These are phyloP conservation scores for Leptinotarsa undecemlineata DNA, from an alignment of 1,140 invertebrate genomes.

Conservation along the genomic window DNA sequence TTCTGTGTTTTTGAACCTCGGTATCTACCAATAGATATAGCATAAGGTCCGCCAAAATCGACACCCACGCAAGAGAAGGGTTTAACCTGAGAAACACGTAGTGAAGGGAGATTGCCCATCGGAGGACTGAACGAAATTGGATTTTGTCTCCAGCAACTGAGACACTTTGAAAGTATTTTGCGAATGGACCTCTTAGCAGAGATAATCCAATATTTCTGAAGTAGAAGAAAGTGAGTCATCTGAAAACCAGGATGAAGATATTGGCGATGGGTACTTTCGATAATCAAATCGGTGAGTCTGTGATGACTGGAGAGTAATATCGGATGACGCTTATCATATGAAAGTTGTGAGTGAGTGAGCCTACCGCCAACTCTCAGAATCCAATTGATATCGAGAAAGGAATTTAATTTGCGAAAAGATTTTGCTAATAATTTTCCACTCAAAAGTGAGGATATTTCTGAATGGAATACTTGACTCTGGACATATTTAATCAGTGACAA, in stretches of 20 bases:
- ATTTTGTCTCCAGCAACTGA: conserved; percentile 23
- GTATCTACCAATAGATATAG: conserved; percentile 25
- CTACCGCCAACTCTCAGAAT: conserved; percentile 15
- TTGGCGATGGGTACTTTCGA: conserved; percentile 24
- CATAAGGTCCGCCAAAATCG: conserved; percentile 13
- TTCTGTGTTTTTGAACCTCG: conserved; percentile 39
- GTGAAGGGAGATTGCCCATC: conserved; percentile 36
- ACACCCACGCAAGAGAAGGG: conserved; percentile 10
- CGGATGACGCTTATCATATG: conserved; percentile 18
- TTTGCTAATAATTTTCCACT: neutral
- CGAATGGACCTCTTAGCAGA: conserved; percentile 9
- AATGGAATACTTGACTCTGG: neutral
- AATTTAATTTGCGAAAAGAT: conserved; percentile 10
- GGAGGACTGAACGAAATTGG: conserved; percentile 16
- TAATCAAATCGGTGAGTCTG: conserved; percentile 25
- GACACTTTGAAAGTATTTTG: conserved; percentile 17
- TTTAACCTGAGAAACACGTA: conserved; percentile 27
- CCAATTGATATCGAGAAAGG: conserved; percentile 7
- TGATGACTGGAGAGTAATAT: conserved; percentile 9
- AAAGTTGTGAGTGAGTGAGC: conserved; percentile 15
- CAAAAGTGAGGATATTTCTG: conserved; percentile 5
- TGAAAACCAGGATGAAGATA: conserved; percentile 33
- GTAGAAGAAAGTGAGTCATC: conserved; percentile 27
- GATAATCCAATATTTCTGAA: conserved; percentile 27
- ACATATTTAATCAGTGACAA: neutral